A percentile compares a stretch with the other conserved stretches of the same genome.
phyloP scores from a whole-genome alignment of 1,140 invertebrate species.

The Yoshiicerus persimilis region DNA sequence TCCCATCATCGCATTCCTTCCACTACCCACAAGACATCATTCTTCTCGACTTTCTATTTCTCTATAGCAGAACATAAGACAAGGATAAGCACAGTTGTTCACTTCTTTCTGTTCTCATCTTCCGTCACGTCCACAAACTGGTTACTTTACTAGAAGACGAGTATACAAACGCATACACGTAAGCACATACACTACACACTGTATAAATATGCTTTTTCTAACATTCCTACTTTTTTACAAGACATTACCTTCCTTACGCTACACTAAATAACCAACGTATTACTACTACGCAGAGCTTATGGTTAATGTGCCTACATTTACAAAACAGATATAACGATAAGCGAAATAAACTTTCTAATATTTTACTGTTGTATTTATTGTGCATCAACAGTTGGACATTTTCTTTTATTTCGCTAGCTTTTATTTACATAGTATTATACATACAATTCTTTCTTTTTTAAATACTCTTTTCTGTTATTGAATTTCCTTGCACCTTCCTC shows the following conservation, averaged over 20 bases:
- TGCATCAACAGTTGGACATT: not conserved
- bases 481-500: no score
- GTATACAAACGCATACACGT: not conserved
- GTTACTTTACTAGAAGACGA: not conserved
- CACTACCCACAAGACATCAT: not conserved
- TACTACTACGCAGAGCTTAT: not conserved
- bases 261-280: not conserved
- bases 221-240: not conserved
- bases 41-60: slow-evolving; percentile 6
- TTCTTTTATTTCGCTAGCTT: not conserved
- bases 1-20: slow-evolving; percentile 15
- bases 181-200: not conserved
- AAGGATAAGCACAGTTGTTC: not conserved
- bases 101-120: not conserved
- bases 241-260: slow-evolving; percentile 5
- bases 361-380: not conserved
- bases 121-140: slow-evolving; percentile 1
- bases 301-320: not conserved
- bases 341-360: not conserved
- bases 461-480: no score
- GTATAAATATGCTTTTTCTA: not conserved
- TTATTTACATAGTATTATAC: not conserved
- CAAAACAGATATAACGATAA: not conserved
- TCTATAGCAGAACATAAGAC: not conserved
- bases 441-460: not conserved